Conservation (phyloP, 2,888 invertebrate species). For the Dexiosoma caninum region DNA sequence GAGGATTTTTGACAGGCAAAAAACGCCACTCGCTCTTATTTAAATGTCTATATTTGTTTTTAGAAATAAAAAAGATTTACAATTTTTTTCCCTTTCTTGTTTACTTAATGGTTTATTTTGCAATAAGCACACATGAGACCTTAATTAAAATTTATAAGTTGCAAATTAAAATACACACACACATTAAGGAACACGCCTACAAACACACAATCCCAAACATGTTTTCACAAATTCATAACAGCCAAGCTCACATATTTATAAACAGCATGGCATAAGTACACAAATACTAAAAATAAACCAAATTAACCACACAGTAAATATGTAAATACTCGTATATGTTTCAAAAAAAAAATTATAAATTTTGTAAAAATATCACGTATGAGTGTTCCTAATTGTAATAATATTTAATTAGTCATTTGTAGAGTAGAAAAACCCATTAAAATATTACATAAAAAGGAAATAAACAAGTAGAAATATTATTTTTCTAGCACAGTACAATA, state of each 20-base stretch:
- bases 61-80: not conserved
- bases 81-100: not conserved
- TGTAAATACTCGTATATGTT: too few species aligned
- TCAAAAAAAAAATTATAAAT: not conserved
- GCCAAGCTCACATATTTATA: not conserved
- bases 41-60: constrained; percentile 8
- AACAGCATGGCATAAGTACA: not conserved
- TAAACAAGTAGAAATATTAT: not conserved
- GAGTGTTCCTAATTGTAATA: constrained; percentile 47
- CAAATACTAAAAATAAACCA: constrained; percentile 22
- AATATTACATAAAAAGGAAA: not conserved
- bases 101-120: constrained; percentile 48
- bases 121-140: constrained; percentile 47
- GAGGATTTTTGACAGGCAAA: too few species aligned
- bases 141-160: constrained; percentile 50
- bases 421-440: not conserved
- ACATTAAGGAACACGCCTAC: not conserved
- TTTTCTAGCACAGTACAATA: too few species aligned
- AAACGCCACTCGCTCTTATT: too few species aligned
- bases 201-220: too few species aligned
- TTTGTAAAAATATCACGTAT: constrained; percentile 42
- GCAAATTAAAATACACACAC: not conserved
- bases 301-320: constrained; percentile 45
- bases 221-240: not conserved
- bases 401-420: constrained; percentile 31